Base-by-base conservation (phyloP, 1,140 invertebrate species). In the Bombus sibiricus region DNA sequence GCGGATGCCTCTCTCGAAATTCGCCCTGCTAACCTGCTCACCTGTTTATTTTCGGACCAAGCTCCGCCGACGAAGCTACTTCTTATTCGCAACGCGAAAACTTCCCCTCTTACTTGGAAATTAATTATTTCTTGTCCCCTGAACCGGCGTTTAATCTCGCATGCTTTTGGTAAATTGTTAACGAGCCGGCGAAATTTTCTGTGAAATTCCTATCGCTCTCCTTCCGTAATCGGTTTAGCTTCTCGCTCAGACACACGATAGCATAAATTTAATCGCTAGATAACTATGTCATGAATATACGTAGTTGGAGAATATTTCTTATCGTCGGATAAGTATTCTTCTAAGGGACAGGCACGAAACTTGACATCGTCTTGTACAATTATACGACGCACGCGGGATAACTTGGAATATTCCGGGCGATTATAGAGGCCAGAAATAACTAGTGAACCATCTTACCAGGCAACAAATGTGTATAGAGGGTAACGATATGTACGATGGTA, bases 321-420 rank as follows among this genome's bases (percentile, higher is more conserved):
- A n/a, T n/a, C 25, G 39, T 1, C 10, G 13, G 4, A 22, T 25
- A 12, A 37, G n/a, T 34, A 75, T 75, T n/a, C 1, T 25, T 25
- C 25, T 0, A 18, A 34, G 25, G 47, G 37, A 8, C 47, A 53
- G 1, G 12, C 8, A 59, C 6, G 43, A 39, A 59, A 34, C 10
- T 76, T 39, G 34, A 37, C 47, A 22, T 22, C 47, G 47, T 53
- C 13, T 43, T 10, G n/a, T 57, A 66, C 71, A 34, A 75, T 85
- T 59, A 47, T 34, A 90, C 81, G 73, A 64, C 59, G 69, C 81
- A 41, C 88, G 25, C 13, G 80, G 88, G 88, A 88, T 59, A 57
- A 62, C 66, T 71, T 86, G 84, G 83, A 90, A 90, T 91, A 91
- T 90, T 90, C 83, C 75, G 59, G 34, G 28, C 74, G 86, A 88